These are phyloP conservation scores for Oasisia sp. DNA, from an alignment of 2,888 invertebrate species.

Conservation along the genomic window DNA sequence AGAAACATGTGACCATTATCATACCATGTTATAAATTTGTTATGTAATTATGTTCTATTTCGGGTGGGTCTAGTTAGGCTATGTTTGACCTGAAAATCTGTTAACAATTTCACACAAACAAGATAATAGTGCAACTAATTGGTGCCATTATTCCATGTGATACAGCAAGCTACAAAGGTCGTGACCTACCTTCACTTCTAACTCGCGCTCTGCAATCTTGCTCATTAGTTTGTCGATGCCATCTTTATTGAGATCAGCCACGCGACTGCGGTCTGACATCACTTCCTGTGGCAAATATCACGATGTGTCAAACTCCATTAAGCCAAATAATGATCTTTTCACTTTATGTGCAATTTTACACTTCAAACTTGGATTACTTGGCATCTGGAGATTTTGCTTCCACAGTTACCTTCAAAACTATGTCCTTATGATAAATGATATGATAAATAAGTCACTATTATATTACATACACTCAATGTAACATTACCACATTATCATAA, in stretches of 20 bases:
- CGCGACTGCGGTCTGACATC: constrained; percentile 4
- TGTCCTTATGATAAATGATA: no score
- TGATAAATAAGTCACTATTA: no score
- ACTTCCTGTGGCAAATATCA: not conserved
- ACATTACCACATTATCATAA: no score
- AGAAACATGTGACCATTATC: not conserved
- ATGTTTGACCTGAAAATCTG: not conserved
- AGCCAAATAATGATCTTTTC: no score
- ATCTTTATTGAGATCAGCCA: not conserved
- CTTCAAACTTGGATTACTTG: no score
- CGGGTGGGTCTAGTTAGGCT: not conserved
- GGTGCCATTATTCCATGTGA: not conserved
- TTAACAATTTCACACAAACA: not conserved
- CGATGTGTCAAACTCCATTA: not conserved
- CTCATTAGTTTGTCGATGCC: not conserved
- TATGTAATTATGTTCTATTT: not conserved
- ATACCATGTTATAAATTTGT: not conserved
- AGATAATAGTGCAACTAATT: not conserved
- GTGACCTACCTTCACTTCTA: not conserved
- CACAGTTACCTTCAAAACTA: no score
- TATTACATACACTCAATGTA: no score
- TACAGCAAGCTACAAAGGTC: not conserved
- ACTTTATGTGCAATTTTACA: no score
- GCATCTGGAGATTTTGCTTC: no score
- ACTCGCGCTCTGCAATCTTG: not conserved